Conservation (phyloP, 1,140 invertebrate genomes). For the Lethocerus indicus region DNA sequence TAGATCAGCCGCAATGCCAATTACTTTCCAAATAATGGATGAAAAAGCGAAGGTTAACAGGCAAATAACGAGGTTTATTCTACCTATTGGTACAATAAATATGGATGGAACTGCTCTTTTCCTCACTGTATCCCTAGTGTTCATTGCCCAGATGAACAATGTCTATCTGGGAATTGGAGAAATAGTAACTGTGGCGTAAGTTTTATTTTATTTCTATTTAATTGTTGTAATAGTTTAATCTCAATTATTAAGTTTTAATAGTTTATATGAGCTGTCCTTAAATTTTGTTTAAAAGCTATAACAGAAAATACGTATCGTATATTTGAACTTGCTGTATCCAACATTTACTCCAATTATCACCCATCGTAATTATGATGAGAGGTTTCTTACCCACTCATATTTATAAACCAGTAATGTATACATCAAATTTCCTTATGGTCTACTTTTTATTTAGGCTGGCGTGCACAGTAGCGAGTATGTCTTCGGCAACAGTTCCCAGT, state of each 20-base stretch:
- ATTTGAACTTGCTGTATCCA: no score
- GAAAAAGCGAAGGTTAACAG: slow-evolving; percentile 77
- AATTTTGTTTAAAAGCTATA: no score
- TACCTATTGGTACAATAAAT: slow-evolving; percentile 85
- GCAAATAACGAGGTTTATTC: slow-evolving; percentile 75
- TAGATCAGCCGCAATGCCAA: slow-evolving; percentile 84
- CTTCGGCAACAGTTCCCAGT: slow-evolving; percentile 83
- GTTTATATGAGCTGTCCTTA: no score
- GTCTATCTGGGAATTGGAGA: slow-evolving; percentile 60
- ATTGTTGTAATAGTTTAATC: no score
- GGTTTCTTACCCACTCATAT: neutral
- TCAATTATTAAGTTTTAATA: no score
- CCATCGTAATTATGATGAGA: no score
- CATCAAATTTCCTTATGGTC: no score
- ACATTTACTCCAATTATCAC: no score
- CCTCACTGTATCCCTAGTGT: slow-evolving; percentile 72
- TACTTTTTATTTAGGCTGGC: slow-evolving; percentile 43
- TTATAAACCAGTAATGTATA: neutral
- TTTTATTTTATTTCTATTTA: slow-evolving; percentile 13
- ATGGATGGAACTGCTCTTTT: slow-evolving; percentile 91
- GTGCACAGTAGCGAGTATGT: slow-evolving; percentile 79
- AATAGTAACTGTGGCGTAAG: slow-evolving; percentile 63
- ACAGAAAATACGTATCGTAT: no score
- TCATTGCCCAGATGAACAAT: slow-evolving; percentile 83
- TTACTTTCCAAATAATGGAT: slow-evolving; percentile 87